Percentiles rank a stretch among this genome's conserved stretches.
Conservation (phyloP, 2,113 vertebrate genomes). For the Aspidoscelis tigris region DNA sequence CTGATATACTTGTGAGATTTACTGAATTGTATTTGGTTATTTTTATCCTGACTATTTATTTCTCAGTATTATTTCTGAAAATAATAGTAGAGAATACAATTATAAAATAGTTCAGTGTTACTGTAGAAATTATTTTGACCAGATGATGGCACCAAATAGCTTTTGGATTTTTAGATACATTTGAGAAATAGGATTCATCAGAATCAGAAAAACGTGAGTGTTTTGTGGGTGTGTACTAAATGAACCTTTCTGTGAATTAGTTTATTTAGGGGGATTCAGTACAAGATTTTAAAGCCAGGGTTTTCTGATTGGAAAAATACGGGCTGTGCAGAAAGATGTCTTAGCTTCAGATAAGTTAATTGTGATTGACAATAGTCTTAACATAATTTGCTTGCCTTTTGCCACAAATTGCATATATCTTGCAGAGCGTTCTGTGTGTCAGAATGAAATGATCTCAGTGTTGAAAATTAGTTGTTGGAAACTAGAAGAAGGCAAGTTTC, state of each 20-base stretch:
- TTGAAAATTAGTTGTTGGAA: background rate
- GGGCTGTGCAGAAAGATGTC: background rate
- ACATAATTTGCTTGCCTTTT: background rate
- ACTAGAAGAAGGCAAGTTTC: background rate
- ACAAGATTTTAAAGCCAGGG: background rate
- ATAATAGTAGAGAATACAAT: background rate
- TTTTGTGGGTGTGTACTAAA: background rate
- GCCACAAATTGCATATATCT: background rate
- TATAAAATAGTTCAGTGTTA: fast-evolving
- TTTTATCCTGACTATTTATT: background rate
- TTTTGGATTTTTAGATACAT: constrained; percentile 44
- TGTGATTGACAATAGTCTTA: background rate
- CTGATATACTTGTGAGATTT: background rate
- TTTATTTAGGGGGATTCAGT: background rate
- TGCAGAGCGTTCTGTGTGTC: background rate
- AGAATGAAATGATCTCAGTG: background rate
- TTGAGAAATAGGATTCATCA: background rate
- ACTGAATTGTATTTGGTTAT: background rate
- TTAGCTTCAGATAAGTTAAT: background rate
- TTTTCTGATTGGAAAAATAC: background rate
- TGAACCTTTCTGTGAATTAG: background rate
- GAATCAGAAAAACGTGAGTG: background rate
- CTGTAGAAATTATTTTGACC: constrained; percentile 47
- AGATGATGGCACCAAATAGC: constrained; percentile 58
- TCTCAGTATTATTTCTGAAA: background rate